phyloP scores from a whole-genome alignment of 2,113 vertebrate species.

The Sceloporus tristichus region DNA sequence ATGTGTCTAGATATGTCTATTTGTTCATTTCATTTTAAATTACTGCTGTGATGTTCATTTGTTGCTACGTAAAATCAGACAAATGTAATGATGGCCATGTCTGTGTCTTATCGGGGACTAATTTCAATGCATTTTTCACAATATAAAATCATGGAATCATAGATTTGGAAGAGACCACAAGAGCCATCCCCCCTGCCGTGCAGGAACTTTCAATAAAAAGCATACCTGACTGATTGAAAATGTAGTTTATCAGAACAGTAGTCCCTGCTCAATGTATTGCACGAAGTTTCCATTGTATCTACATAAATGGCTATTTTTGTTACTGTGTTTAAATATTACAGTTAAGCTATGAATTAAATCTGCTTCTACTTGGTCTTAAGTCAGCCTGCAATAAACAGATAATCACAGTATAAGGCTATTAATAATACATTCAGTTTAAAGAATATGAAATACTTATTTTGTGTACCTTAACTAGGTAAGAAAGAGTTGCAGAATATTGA shows the following conservation, averaged over 20 bases:
- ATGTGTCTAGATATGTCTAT: too few species aligned
- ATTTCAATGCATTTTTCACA: neutral
- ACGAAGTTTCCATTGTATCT: neutral
- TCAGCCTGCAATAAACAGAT: neutral
- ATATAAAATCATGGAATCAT: neutral
- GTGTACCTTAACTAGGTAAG: constrained; percentile 53
- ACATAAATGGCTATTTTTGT: neutral
- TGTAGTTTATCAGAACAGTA: neutral
- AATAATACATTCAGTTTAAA: neutral
- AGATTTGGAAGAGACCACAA: too few species aligned
- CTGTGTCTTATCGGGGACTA: neutral
- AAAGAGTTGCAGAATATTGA: constrained; percentile 25
- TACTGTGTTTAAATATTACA: neutral
- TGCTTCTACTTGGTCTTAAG: neutral
- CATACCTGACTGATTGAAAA: too few species aligned
- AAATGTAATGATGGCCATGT: neutral
- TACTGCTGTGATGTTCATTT: too few species aligned
- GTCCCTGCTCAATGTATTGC: neutral
- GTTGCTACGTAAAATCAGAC: too few species aligned
- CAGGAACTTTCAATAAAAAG: too few species aligned
- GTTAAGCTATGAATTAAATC: neutral
- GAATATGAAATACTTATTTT: neutral
- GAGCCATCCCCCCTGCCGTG: too few species aligned
- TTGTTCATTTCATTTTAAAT: too few species aligned
- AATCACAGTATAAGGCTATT: neutral